Percentiles rank a stretch among this genome's conserved stretches.
phyloP scores from a whole-genome alignment of 2,113 vertebrate species.

The Cichladusa arquata region DNA sequence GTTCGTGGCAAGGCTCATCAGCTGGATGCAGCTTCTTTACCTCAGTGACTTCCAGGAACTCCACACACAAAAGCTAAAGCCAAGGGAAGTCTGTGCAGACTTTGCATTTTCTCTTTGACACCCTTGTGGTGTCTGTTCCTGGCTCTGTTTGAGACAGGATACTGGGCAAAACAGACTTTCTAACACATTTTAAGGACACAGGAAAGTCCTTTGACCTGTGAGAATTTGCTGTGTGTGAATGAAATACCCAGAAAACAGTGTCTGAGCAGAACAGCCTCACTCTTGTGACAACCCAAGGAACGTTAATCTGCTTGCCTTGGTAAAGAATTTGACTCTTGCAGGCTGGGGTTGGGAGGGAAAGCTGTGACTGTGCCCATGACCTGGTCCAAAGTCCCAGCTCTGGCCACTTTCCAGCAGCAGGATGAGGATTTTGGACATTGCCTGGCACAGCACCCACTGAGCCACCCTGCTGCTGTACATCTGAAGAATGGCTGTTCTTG shows the following conservation, averaged over 20 bases:
- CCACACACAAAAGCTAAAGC: neutral
- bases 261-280: neutral
- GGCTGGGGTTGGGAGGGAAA: neutral
- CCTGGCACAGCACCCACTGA: neutral
- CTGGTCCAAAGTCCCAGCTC: accelerated
- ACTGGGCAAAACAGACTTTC: neutral
- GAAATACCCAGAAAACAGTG: neutral
- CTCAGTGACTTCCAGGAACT: neutral
- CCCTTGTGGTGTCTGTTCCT: neutral
- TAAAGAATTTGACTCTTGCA: neutral
- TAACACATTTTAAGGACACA: neutral
- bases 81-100: neutral
- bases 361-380: accelerated
- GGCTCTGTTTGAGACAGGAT: neutral
- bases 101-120: neutral
- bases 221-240: neutral
- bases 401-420: neutral
- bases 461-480: neutral
- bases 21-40: neutral
- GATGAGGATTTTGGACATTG: neutral
- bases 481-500: accelerated
- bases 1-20: neutral
- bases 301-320: neutral
- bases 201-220: neutral
- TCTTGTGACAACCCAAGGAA: neutral